phyloP scores from a whole-genome alignment of 2,797 vertebrate species.

The Tokudaia tokunoshimensis region DNA sequence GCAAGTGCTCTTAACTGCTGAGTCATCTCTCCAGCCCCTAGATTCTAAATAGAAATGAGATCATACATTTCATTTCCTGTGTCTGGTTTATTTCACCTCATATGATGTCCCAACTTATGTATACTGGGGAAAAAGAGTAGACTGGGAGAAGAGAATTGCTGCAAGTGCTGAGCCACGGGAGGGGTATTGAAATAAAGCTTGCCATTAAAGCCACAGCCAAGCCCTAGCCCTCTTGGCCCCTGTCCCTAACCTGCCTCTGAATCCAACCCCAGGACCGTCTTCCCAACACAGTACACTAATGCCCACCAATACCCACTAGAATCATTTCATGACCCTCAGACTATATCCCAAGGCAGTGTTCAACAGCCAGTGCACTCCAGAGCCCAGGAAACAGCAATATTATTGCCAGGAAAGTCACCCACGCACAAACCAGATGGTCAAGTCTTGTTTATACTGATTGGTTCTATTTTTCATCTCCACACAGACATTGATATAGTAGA shows the following conservation, averaged over 20 bases:
- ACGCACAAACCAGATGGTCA: neutral
- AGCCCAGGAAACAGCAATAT: neutral
- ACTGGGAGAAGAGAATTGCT: neutral
- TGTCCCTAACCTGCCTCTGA: neutral
- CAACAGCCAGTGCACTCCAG: neutral
- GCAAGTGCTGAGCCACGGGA: neutral
- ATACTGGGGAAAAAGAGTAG: neutral
- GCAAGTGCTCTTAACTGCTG: neutral
- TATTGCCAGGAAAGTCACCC: neutral
- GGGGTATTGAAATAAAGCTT: neutral
- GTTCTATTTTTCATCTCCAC: conserved; percentile 21
- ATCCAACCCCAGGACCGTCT: neutral
- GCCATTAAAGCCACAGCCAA: neutral
- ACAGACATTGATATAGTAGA: neutral
- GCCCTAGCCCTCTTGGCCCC: neutral
- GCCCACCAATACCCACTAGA: neutral
- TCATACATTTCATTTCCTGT: neutral
- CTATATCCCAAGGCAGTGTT: neutral
- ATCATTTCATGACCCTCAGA: neutral
- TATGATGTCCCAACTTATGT: neutral
- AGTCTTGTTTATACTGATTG: neutral
- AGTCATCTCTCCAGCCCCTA: neutral
- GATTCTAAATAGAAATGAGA: neutral
- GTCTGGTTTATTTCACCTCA: neutral
- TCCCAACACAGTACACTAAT: neutral